Base-by-base conservation (phyloP, 1,140 invertebrate species). In the Plectrocnemia conspersa region DNA sequence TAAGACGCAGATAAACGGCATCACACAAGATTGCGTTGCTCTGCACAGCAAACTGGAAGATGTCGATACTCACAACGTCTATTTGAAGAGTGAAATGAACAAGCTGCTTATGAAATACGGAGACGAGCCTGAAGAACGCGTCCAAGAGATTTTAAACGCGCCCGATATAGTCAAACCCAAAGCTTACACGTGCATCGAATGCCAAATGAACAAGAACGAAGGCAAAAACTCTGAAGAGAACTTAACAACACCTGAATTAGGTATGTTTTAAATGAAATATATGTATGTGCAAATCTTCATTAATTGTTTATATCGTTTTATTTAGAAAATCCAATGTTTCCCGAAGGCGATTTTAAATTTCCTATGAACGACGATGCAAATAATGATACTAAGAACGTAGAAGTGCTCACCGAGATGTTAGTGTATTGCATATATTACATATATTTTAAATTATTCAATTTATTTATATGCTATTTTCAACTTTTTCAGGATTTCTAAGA, bases 381-480 rank as follows among this genome's bases (percentile, higher is more conserved):
- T 16, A 35, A 38, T 16, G 47, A 50, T 2, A 21, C 9, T 16
- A 50, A 50, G 25, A 50, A 50, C 21, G 22, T 38, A 21, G 47
- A 50, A 50, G 32, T 50, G 6, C 33, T 50, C n/a, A 50, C 47
- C 11, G 47, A 50, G 24, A 50, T 50, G 47, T 50, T 21, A 50
- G 11, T 19, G 19, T 48, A 24, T 15, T 50, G 11, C 18, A 1
- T 38, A 2, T 33, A 2, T 32, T 29, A 47, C 9, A 23, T 4
- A 2, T 47, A 3, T 16, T 23, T 23, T 3, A 45, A 24, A 24
- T 45, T 23, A 16, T 18, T 15, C 38, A 16, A 15, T 15, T 10
- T 2, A 41, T 41, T 41, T 21, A 10, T 15, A 15, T 41, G 3
- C n/a, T 18, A 41, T 41, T 41, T 2, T 15, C 3, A 15, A 4